phyloP scores from a whole-genome alignment of 2,797 vertebrate species.

The Peromyscus aztecus region DNA sequence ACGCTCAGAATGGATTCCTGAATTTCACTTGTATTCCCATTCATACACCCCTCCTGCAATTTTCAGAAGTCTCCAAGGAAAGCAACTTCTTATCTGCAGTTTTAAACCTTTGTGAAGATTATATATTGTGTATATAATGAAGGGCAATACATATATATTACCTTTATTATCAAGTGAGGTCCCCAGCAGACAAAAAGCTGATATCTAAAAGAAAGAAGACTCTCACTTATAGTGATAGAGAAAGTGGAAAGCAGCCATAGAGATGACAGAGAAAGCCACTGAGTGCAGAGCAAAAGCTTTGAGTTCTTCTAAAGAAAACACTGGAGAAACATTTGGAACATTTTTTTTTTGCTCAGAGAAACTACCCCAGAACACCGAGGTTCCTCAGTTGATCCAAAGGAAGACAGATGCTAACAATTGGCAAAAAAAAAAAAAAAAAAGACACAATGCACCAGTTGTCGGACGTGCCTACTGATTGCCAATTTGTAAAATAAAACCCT shows the following conservation, averaged over 20 bases:
- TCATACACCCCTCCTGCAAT: background rate
- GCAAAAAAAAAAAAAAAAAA: conserved; percentile 40
- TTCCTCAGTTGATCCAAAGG: conserved; percentile 63
- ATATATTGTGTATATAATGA: background rate
- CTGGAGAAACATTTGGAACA: conserved; percentile 39
- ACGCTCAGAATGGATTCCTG: background rate
- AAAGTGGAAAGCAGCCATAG: background rate
- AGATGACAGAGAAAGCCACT: background rate
- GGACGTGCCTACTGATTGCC: conserved; percentile 66
- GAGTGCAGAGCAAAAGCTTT: conserved; percentile 33
- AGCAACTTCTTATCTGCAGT: conserved; percentile 11
- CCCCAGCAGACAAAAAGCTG: conserved; percentile 36
- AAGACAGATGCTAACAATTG: conserved; percentile 76
- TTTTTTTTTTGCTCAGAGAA: conserved; percentile 74
- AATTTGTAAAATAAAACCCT: conserved; percentile 81
- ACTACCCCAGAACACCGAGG: conserved; percentile 59
- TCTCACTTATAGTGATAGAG: background rate
- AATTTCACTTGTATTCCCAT: conserved; percentile 5
- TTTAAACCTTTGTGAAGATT: conserved; percentile 12
- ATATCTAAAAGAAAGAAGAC: background rate
- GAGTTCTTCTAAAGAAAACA: conserved; percentile 62
- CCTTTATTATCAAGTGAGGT: background rate
- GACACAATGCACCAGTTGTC: conserved; percentile 77
- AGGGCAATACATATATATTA: background rate
- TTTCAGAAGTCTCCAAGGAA: conserved; percentile 36